These are phyloP conservation scores for Reticulitermes speratus DNA, from an alignment of 1,140 invertebrate species.

Conservation along the genomic window DNA sequence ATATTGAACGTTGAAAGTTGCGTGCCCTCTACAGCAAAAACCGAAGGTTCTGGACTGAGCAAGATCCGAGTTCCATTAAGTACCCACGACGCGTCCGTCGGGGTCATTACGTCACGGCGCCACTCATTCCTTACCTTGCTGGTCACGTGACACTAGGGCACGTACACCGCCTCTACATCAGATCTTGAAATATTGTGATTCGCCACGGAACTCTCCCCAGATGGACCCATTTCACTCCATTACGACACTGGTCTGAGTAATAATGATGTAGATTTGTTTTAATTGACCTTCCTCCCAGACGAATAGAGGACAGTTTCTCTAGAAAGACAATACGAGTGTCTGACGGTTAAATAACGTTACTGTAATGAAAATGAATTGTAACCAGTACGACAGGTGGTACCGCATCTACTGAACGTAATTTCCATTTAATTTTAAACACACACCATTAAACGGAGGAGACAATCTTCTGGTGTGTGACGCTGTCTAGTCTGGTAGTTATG, in stretches of 20 bases:
- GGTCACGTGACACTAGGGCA: neutral
- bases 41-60: neutral
- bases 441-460: too few species aligned
- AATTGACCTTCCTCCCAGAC: neutral
- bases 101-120: constrained; percentile 16
- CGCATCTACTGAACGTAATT: too few species aligned
- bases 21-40: neutral
- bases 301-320: neutral
- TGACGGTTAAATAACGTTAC: too few species aligned
- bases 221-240: neutral
- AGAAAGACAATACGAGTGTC: neutral
- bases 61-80: neutral
- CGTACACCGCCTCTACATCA: neutral
- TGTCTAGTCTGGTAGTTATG: too few species aligned
- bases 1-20: neutral
- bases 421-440: too few species aligned
- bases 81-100: neutral
- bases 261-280: neutral
- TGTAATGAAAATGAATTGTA: too few species aligned
- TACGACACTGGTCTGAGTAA: neutral
- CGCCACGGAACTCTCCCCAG: neutral
- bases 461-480: too few species aligned
- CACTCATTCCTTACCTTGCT: neutral
- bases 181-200: neutral
- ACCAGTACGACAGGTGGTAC: too few species aligned